These are phyloP conservation scores for Drosophila kanekoi DNA, from an alignment of 2,888 invertebrate genomes.

Conservation along the genomic window DNA sequence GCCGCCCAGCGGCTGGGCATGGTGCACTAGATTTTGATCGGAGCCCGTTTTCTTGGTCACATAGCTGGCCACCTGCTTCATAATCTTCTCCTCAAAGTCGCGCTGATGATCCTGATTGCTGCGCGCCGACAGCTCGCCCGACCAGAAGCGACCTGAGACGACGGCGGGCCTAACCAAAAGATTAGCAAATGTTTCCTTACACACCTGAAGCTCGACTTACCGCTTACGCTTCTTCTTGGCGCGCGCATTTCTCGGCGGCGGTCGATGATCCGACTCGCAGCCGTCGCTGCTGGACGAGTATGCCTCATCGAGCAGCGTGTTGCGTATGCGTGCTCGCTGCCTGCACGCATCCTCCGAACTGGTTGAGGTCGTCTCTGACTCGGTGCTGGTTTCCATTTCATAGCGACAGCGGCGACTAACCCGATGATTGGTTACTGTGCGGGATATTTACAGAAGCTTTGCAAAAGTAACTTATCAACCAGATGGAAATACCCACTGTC, in stretches of 20 bases:
- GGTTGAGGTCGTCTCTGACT: conserved; percentile 80
- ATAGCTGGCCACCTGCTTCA: conserved; percentile 85
- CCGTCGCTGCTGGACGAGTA: conserved; percentile 84
- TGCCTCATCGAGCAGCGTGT: conserved; percentile 44
- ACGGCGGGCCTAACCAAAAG: conserved; percentile 58
- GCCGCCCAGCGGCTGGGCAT: conserved; percentile 87
- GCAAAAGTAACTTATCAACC: neutral
- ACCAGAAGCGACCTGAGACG: conserved; percentile 89
- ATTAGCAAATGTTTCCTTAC: neutral
- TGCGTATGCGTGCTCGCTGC: conserved; percentile 52
- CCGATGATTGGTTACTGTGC: conserved; percentile 70
- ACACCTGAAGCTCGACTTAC: conserved; percentile 16
- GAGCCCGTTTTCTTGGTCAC: conserved; percentile 83
- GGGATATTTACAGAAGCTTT: neutral
- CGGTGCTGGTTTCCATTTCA: conserved; percentile 82
- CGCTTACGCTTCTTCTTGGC: conserved; percentile 69
- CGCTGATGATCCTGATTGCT: conserved; percentile 95
- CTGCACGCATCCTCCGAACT: conserved; percentile 71
- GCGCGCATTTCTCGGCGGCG: conserved; percentile 61
- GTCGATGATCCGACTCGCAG: conserved; percentile 83
- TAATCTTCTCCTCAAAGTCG: conserved; percentile 92
- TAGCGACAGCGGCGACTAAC: conserved; percentile 66
- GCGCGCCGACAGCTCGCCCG: conserved; percentile 90
- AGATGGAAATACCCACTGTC: conserved; percentile 56
- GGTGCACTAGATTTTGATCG: conserved; percentile 72